These are phyloP conservation scores for Stegostoma tigrinum DNA, from an alignment of 2,113 vertebrate species.

Conservation along the genomic window DNA sequence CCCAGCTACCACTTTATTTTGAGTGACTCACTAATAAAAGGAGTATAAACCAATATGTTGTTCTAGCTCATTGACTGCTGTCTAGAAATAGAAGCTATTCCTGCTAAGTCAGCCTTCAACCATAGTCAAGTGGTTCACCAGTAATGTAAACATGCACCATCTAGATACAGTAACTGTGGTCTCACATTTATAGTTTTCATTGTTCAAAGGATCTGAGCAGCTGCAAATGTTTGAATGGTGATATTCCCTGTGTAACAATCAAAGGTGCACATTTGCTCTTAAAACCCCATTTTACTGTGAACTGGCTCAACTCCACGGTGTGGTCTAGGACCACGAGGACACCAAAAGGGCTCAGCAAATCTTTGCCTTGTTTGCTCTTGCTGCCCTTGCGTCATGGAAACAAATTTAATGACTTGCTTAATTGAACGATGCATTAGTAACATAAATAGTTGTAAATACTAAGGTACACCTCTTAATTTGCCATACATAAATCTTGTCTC, in stretches of 20 bases:
- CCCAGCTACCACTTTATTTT: background rate
- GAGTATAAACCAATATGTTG: background rate
- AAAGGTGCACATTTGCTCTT: background rate
- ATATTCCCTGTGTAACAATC: background rate
- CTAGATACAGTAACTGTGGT: background rate
- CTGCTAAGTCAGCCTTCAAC: background rate
- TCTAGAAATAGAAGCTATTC: background rate
- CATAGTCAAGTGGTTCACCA: background rate
- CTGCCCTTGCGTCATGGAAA: background rate
- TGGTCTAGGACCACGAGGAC: background rate
- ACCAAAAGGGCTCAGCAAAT: background rate
- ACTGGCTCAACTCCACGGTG: background rate
- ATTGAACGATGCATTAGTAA: background rate
- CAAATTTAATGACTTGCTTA: slow-evolving; percentile 11
- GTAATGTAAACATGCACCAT: background rate
- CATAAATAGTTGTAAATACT: background rate
- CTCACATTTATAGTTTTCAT: background rate
- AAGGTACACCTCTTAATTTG: background rate
- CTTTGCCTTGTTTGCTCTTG: background rate
- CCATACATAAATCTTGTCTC: background rate
- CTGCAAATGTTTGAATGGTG: background rate
- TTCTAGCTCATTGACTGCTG: background rate
- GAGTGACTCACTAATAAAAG: background rate
- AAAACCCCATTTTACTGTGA: too few species aligned
- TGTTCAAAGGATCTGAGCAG: background rate